These are phyloP conservation scores for Aythya baeri DNA, from an alignment of 2,113 vertebrate genomes.

Conservation along the genomic window DNA sequence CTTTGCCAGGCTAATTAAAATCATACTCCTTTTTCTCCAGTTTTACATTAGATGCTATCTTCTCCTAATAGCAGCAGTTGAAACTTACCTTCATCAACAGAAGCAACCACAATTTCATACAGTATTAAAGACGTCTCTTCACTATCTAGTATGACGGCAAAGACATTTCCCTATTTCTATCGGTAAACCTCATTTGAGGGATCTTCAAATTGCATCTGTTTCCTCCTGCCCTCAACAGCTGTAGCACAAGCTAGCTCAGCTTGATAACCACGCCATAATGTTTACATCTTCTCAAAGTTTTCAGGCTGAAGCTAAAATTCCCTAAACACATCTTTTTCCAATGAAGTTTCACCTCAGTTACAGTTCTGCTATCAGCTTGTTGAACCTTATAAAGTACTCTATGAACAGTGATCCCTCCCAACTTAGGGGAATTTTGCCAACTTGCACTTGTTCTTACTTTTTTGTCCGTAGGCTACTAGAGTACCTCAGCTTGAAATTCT, in stretches of 20 bases:
- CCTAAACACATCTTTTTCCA: neutral
- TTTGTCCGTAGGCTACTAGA: neutral
- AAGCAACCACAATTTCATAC: neutral
- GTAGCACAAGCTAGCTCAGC: neutral
- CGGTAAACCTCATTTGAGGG: neutral
- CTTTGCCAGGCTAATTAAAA: neutral
- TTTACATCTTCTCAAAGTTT: neutral
- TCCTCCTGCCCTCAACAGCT: conserved; percentile 15
- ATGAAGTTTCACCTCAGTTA: neutral
- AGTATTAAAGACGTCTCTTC: conserved; percentile 9
- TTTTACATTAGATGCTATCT: neutral
- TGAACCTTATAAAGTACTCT: neutral
- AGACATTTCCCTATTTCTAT: neutral
- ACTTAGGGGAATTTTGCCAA: neutral
- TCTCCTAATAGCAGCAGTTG: neutral
- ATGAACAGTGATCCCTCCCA: neutral
- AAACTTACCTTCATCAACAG: neutral
- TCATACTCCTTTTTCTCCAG: neutral
- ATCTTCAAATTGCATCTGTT: neutral
- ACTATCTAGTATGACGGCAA: neutral
- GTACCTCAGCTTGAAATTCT: neutral
- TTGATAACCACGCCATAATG: neutral
- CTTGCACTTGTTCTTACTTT: fast-evolving
- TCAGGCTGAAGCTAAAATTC: neutral
- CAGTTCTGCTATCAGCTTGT: neutral